Percentiles rank a stretch among this genome's conserved stretches.
Evolutionary conservation across 2,888 invertebrate genomes (phyloP).

Genomic region (Epistrophe eligans): DNA sequence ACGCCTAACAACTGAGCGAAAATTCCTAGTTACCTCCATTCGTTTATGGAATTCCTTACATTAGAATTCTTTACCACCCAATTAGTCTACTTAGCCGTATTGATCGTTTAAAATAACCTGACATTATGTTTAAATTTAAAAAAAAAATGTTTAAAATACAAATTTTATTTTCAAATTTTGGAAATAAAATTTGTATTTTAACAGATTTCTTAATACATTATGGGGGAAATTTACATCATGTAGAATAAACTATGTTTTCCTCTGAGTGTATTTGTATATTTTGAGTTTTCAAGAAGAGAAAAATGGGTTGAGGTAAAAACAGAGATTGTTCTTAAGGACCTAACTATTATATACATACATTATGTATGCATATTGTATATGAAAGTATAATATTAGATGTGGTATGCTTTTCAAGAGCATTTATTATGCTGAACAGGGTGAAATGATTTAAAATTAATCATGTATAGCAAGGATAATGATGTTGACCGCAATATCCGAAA

Average conservation of each 20-base stretch:
- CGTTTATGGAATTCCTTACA: no score
- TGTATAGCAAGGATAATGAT: constrained; percentile 67
- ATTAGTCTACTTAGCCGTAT: no score
- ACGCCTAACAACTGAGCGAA: no score
- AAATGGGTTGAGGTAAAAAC: neutral
- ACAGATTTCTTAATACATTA: no score
- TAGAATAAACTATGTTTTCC: neutral
- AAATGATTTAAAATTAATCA: constrained; percentile 74
- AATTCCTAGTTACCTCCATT: no score
- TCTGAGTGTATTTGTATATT: neutral
- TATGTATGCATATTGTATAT: neutral
- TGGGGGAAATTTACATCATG: no score
- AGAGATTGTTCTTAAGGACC: constrained; percentile 27
- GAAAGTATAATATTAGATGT: constrained; percentile 32
- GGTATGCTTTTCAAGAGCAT: constrained; percentile 53
- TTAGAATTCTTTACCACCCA: no score
- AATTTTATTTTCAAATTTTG: no score
- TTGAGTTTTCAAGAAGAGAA: neutral
- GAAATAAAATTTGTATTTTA: no score
- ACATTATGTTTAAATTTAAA: no score
- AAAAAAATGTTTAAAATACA: no score
- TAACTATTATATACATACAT: neutral
- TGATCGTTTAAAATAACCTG: no score
- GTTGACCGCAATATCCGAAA: constrained; percentile 69
- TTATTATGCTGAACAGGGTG: constrained; percentile 69